Base-by-base conservation (phyloP, 1,140 invertebrate genomes). In the Calephelis nemesis region DNA sequence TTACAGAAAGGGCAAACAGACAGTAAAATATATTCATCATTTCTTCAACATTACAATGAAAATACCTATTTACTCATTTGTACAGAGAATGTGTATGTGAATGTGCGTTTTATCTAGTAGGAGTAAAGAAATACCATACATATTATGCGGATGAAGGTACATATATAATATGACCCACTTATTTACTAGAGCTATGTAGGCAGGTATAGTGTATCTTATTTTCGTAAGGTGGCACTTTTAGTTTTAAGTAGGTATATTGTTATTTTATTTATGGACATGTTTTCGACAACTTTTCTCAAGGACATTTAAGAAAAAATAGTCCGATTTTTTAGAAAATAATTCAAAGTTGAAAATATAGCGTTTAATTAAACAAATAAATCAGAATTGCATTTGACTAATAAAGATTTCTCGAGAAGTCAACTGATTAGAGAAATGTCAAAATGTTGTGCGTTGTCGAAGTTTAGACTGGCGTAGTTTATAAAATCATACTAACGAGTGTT, bases 361-460 rank as follows among this genome's bases (percentile, higher is more conserved):
- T 19, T 11, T 65, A 47, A 52, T 60, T 7, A 39, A 65, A 50
- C 15, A 45, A 74, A 75, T 65, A 75, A 82, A 87, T 79, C 75
- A 81, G 85, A 78, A 79, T 62, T 86, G 74, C 72, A 79, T 84
- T 81, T 90, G 88, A 76, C 74, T 84, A 67, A 45, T 72, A 64
- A 72, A 74, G 63, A 74, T 79, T 76, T 79, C 81, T 68, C 68
- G 47, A 76, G 54, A 12, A 79, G 74, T 75, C 74, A 77, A 83
- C 19, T 58, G 54, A 77, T 69, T 63, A 79, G 76, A 68, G 79
- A 88, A 85, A 91, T 80, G 88, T 91, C 88, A 90, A 90, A 89
- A 88, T 88, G 85, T 83, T 89, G 88, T 75, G 79, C 86, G 85
- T 85, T 91, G 88, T 88, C 87, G 87, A 84, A 83, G 74, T 69